Evolutionary conservation across 1,140 invertebrate species (phyloP).

Genomic region (Drosophila takahashii): DNA sequence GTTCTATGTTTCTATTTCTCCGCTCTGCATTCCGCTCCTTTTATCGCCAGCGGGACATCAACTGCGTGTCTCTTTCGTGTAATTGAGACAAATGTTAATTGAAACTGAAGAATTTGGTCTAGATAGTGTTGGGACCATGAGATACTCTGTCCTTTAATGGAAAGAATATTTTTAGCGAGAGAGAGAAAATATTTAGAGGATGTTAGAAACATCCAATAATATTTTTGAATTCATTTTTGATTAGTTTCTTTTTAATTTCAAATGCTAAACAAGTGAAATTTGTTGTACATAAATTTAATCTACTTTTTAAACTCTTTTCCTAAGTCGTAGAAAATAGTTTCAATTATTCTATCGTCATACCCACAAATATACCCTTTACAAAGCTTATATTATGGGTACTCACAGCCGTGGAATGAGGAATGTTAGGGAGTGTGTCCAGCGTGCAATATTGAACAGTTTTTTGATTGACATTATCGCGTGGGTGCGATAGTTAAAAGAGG

Average conservation of each 20-base stretch:
- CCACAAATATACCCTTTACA: background rate
- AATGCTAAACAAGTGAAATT: too few species aligned
- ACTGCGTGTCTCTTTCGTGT: conserved; percentile 37
- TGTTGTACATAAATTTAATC: too few species aligned
- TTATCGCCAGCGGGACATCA: conserved; percentile 58
- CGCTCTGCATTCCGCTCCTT: conserved; percentile 4
- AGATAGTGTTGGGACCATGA: background rate
- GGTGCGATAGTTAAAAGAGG: conserved; percentile 52
- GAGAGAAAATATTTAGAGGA: too few species aligned
- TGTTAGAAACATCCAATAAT: background rate
- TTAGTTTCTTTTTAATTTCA: too few species aligned
- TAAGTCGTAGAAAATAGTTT: background rate
- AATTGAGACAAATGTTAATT: conserved; percentile 74
- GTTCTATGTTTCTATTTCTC: conserved; percentile 26
- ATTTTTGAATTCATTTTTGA: too few species aligned
- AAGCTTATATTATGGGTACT: background rate
- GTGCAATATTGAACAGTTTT: conserved; percentile 71
- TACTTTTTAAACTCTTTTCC: too few species aligned
- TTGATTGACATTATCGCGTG: conserved; percentile 82
- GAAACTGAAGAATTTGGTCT: conserved; percentile 20
- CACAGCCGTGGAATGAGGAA: conserved; percentile 14
- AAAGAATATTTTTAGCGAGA: too few species aligned
- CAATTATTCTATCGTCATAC: background rate
- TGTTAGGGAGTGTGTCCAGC: conserved; percentile 32
- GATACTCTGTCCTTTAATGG: conserved; percentile 5